Percentiles rank a stretch among this genome's conserved stretches.
phyloP scores from a whole-genome alignment of 2,113 vertebrate species.

The Stegostoma tigrinum region DNA sequence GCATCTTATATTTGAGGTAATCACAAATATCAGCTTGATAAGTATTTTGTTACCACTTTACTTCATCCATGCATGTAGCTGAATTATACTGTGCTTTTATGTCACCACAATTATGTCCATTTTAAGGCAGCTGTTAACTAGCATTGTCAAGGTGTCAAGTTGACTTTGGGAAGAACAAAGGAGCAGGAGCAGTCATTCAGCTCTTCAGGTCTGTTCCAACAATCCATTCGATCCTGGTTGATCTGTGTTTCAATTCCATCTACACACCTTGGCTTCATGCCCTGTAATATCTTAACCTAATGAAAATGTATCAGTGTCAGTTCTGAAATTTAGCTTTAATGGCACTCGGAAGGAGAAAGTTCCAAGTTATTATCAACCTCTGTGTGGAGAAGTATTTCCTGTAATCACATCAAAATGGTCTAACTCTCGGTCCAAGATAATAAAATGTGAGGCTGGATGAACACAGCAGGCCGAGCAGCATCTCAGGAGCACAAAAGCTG shows the following conservation, averaged over 20 bases:
- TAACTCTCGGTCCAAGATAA: neutral
- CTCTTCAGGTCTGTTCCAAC: neutral
- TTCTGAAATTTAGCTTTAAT: neutral
- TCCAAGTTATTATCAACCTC: neutral
- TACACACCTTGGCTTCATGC: neutral
- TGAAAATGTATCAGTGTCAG: neutral
- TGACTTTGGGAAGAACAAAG: neutral
- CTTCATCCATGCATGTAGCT: neutral
- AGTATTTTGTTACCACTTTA: neutral
- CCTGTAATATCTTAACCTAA: neutral
- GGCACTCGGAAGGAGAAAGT: neutral
- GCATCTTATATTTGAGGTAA: slow-evolving; percentile 38
- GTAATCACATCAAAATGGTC: neutral
- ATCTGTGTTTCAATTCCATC: neutral
- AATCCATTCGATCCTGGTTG: neutral
- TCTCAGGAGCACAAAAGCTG: no score
- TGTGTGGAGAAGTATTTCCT: neutral
- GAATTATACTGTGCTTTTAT: neutral
- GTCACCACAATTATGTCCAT: neutral
- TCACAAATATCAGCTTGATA: neutral
- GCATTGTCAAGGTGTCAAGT: neutral
- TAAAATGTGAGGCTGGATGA: no score
- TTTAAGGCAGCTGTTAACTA: neutral
- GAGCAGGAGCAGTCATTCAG: neutral
- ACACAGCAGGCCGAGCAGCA: no score